phyloP scores from a whole-genome alignment of 1,140 invertebrate genomes.

The Trachelipus rathkii region DNA sequence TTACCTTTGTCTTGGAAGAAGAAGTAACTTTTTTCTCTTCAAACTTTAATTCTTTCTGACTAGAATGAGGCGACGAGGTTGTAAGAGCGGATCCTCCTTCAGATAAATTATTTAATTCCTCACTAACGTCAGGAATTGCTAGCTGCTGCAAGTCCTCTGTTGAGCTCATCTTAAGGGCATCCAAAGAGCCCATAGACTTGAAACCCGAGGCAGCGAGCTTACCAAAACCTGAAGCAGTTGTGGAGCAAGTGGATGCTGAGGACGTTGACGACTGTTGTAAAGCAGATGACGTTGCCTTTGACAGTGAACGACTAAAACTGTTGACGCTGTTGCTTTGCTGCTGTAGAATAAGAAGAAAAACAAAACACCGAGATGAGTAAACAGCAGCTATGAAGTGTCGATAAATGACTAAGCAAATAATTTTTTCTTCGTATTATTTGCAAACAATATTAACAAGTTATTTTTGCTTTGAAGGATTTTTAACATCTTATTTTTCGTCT shows the following conservation, averaged over 20 bases:
- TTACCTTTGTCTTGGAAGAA: conserved; percentile 66
- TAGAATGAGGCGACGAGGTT: conserved; percentile 23
- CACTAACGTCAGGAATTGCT: conserved; percentile 46
- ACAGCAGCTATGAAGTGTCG: too few species aligned
- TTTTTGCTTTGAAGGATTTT: too few species aligned
- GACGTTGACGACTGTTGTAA: conserved; percentile 27
- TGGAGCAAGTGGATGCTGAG: not conserved
- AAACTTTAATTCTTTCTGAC: conserved; percentile 57
- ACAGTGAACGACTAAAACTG: conserved; percentile 34
- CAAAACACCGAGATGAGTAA: too few species aligned
- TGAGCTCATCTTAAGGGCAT: conserved; percentile 38
- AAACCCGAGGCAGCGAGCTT: conserved; percentile 22
- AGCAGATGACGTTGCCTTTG: conserved; percentile 25
- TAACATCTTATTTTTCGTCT: too few species aligned
- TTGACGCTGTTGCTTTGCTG: conserved; percentile 41
- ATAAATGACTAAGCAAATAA: too few species aligned
- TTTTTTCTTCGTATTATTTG: too few species aligned
- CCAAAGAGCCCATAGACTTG: conserved; percentile 24
- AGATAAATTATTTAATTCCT: not conserved
- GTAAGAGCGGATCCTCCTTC: not conserved
- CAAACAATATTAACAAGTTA: too few species aligned
- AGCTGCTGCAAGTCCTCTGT: conserved; percentile 38
- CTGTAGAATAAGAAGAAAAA: not conserved
- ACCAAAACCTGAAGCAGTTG: conserved; percentile 27
- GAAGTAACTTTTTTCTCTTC: conserved; percentile 73